These are phyloP conservation scores for Netelia melanura DNA, from an alignment of 2,888 invertebrate genomes.

Conservation along the genomic window DNA sequence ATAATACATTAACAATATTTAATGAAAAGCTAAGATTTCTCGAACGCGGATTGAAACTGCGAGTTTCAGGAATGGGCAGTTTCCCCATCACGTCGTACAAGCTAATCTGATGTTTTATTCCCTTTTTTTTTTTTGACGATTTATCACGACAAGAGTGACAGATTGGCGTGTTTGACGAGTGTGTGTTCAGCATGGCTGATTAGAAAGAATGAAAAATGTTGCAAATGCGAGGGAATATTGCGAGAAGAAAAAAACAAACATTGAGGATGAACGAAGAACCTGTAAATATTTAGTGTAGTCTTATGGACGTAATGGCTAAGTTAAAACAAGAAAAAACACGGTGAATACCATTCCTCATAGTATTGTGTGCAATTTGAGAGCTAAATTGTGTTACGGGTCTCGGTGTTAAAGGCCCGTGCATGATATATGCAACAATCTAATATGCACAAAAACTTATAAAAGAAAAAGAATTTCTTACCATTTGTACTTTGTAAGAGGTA, in stretches of 20 bases:
- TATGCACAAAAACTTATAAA: constrained; percentile 74
- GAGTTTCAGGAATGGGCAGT: constrained; percentile 2
- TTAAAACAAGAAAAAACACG: constrained; percentile 48
- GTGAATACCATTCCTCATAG: constrained; percentile 78
- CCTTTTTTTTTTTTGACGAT: constrained; percentile 54
- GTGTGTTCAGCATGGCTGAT: constrained; percentile 17
- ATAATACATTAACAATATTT: not conserved
- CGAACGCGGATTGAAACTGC: not conserved
- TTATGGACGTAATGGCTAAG: constrained; percentile 58
- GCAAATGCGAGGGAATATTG: constrained; percentile 16
- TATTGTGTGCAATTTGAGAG: constrained; percentile 72
- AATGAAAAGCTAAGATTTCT: not conserved
- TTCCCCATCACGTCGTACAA: constrained; percentile 75
- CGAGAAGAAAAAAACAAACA: constrained; percentile 18
- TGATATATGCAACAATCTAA: constrained; percentile 46
- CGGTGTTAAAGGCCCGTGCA: not conserved
- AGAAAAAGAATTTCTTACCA: constrained; percentile 75
- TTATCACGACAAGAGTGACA: constrained; percentile 52
- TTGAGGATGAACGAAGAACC: constrained; percentile 55
- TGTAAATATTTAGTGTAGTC: constrained; percentile 76
- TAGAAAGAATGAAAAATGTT: constrained; percentile 31
- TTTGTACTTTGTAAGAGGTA: constrained; percentile 77
- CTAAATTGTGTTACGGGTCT: constrained; percentile 52
- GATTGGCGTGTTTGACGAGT: constrained; percentile 52
- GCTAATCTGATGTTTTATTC: constrained; percentile 66